phyloP scores from a whole-genome alignment of 2,888 invertebrate genomes.

The Athripsodes cinereus region DNA sequence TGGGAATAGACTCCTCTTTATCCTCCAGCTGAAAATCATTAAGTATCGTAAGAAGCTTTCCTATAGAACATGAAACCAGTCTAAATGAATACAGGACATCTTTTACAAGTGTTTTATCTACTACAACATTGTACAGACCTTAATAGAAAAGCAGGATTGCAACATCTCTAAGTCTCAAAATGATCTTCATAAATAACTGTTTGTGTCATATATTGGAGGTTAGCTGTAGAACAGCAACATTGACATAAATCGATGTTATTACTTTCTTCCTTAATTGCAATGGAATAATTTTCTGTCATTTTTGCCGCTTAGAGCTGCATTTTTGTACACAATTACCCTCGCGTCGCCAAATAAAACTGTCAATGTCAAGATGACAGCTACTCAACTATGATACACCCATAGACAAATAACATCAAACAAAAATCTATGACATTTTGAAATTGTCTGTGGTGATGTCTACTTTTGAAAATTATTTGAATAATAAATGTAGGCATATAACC shows the following conservation, averaged over 20 bases:
- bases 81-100: background rate
- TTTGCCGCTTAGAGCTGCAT: too few relatives aligned
- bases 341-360: too few relatives aligned
- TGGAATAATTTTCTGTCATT: too few relatives aligned
- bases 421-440: too few relatives aligned
- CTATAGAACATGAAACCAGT: background rate
- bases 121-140: slow-evolving; percentile 11
- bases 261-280: background rate
- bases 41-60: background rate
- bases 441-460: too few relatives aligned
- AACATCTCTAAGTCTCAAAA: slow-evolving; percentile 21
- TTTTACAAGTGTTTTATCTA: background rate
- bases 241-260: background rate
- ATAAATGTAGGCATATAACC: too few relatives aligned
- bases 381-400: too few relatives aligned
- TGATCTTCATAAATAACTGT: slow-evolving; percentile 13
- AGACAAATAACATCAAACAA: too few relatives aligned
- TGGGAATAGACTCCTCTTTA: background rate
- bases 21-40: background rate
- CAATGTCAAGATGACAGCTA: too few relatives aligned
- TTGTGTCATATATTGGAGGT: slow-evolving; percentile 3
- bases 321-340: too few relatives aligned
- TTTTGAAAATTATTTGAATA: too few relatives aligned
- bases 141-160: slow-evolving; percentile 14
- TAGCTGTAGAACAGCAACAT: background rate